Evolutionary conservation across 2,113 vertebrate genomes (phyloP).

Genomic region (Conger conger): DNA sequence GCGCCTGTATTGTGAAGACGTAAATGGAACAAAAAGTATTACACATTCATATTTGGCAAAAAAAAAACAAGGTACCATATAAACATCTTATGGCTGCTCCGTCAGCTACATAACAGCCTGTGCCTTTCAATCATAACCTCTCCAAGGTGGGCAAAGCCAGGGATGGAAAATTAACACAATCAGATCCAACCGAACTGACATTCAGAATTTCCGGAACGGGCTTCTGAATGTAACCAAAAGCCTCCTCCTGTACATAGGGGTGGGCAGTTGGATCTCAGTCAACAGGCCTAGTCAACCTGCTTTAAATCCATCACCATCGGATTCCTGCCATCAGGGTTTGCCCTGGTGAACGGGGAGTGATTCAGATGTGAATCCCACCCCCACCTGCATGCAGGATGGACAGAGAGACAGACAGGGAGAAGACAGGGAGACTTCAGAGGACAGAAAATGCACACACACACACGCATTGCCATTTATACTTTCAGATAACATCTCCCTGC

Average conservation of each 20-base stretch:
- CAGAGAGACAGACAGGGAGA: too few species aligned
- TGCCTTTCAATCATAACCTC: constrained; percentile 38
- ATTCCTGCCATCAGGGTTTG: not conserved
- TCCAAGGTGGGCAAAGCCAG: constrained; percentile 36
- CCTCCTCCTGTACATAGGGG: constrained; percentile 33
- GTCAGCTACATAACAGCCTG: not conserved
- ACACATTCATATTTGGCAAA: not conserved
- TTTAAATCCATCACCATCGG: not conserved
- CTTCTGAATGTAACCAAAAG: constrained; percentile 36
- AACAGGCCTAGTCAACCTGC: too few species aligned
- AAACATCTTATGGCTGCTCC: not conserved
- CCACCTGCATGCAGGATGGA: not conserved
- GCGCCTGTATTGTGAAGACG: not conserved
- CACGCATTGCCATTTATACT: not conserved
- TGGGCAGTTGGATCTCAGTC: too few species aligned
- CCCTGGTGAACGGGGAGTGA: not conserved
- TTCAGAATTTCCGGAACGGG: constrained; percentile 24
- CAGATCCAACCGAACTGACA: constrained; percentile 28
- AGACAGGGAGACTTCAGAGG: too few species aligned
- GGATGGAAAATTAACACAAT: constrained; percentile 46
- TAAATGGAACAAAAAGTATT: not conserved
- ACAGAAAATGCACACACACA: not conserved
- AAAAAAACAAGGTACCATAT: not conserved
- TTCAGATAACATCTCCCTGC: not conserved
- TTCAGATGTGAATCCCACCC: not conserved